Evolutionary conservation across 2,888 invertebrate genomes (phyloP), one percentile per base, ranked within the genome.

Genomic region (Linhomoeus sp.): DNA sequence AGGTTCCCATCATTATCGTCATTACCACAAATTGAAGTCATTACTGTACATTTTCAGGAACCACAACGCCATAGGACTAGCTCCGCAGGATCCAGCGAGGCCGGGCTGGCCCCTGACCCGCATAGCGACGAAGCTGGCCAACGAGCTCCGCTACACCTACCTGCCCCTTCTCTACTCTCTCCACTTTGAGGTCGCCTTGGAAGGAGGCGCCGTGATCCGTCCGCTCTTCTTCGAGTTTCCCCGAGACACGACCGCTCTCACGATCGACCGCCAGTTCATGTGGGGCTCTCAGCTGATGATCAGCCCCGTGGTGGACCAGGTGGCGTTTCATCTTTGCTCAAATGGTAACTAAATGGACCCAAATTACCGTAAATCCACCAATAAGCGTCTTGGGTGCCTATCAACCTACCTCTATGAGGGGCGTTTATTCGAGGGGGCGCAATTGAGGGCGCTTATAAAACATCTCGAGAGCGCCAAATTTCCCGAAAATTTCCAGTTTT

Each of bases 191-290:
- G 43, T 23, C 14, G 14, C 20, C 7, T 12, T 35, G 23, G 7
- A 22, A n/a, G 43, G 43, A 15, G 24, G 23, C 15, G 14, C 43
- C 3, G 43, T 43, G 3, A 23, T 36, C n/a, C 66, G 76, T 37
- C 77, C 78, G 1, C 74, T 78, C 73, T 76, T 76, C 54, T 76
- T 73, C 53, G 73, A 77, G 56, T 78, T 40, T 38, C 24, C 24
- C 2, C 2, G 2, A 29, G 45, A 45, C 23, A 2, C 14, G 15
- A n/a, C 25, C n/a, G 36, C 46, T 2, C 17, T 5, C 9, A 39
- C 38, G 17, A 26, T 46, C 12, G 19, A 42, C 24, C 42, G 42
- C 17, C 49, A 49, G 42, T 49, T 49, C 29, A 25, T 49, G 24
- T 46, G 46, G 49, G 49, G 49, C 19, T n/a, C 17, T n/a, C 23